phyloP scores from a whole-genome alignment of 2,113 vertebrate species.

The Phocoena sinus region DNA sequence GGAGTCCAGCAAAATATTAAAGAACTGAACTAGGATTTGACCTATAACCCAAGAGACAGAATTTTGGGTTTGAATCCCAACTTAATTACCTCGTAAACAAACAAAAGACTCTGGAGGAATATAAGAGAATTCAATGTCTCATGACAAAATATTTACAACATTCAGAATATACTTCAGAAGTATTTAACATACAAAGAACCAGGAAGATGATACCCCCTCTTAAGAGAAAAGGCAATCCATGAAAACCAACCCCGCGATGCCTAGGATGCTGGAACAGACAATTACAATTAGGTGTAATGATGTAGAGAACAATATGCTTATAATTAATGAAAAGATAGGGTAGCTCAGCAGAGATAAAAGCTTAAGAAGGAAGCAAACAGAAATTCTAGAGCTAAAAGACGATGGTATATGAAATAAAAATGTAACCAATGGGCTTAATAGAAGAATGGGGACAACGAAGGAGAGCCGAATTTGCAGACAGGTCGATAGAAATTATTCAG shows the following conservation, averaged over 20 bases:
- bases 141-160: background rate
- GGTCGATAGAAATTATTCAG: background rate
- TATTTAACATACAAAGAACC: background rate
- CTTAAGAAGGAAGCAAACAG: background rate
- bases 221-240: background rate
- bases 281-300: background rate
- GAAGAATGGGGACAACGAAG: background rate
- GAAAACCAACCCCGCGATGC: background rate
- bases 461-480: background rate
- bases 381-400: background rate
- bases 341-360: background rate
- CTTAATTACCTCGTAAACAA: conserved; percentile 21
- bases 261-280: background rate
- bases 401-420: background rate
- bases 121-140: background rate
- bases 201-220: background rate
- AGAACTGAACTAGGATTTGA: background rate
- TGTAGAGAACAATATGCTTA: background rate
- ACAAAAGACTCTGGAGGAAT: background rate
- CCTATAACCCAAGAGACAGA: background rate
- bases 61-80: background rate
- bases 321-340: background rate
- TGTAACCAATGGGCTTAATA: background rate
- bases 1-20: background rate
- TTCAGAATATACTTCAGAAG: conserved; percentile 11